Conservation (phyloP, 37 sponge, comb jelly and placozoan species). For the Lycopodina hypogea region DNA sequence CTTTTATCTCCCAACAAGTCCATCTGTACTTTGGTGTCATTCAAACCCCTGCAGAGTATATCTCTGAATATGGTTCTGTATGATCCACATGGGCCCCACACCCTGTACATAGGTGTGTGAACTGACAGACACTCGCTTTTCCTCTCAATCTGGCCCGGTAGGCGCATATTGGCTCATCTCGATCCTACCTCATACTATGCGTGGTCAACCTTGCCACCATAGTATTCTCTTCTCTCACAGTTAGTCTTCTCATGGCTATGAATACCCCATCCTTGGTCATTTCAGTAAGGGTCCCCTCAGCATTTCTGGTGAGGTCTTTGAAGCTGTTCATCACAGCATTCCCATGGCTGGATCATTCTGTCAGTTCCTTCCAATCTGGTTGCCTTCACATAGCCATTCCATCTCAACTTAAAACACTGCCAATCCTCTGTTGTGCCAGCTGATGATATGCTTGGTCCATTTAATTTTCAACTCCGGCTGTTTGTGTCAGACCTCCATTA, state of each 20-base stretch:
- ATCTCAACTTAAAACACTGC: slow-evolving; percentile 38
- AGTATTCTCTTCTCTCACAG: slow-evolving; percentile 36
- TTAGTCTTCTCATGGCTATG: slow-evolving; percentile 24
- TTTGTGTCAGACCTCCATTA: slow-evolving; percentile 1
- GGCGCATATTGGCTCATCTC: slow-evolving; percentile 49
- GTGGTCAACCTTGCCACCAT: slow-evolving; percentile 31
- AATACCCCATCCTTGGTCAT: slow-evolving; percentile 24
- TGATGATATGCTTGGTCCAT: slow-evolving; percentile 36
- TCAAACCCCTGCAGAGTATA: too few relatives aligned
- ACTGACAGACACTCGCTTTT: slow-evolving; percentile 33
- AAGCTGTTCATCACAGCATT: slow-evolving; percentile 46
- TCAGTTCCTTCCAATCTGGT: slow-evolving; percentile 26
- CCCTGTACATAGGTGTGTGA: slow-evolving; percentile 10
- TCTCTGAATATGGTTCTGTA: slow-evolving; percentile 6
- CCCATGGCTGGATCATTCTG: slow-evolving; percentile 31
- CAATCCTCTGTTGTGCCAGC: slow-evolving; percentile 47
- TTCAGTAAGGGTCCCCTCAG: slow-evolving; percentile 23
- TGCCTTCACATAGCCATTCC: slow-evolving; percentile 37
- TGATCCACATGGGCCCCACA: slow-evolving; percentile 43
- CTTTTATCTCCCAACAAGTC: slow-evolving; percentile 43
- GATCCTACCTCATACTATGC: slow-evolving; percentile 47
- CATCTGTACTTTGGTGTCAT: slow-evolving; percentile 28
- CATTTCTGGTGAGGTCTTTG: slow-evolving; percentile 49
- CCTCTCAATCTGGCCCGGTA: slow-evolving; percentile 35
- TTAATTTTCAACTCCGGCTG: slow-evolving; percentile 15